Evolutionary conservation across 2,113 vertebrate species (phyloP).

Genomic region (Myrmecobius fasciatus): DNA sequence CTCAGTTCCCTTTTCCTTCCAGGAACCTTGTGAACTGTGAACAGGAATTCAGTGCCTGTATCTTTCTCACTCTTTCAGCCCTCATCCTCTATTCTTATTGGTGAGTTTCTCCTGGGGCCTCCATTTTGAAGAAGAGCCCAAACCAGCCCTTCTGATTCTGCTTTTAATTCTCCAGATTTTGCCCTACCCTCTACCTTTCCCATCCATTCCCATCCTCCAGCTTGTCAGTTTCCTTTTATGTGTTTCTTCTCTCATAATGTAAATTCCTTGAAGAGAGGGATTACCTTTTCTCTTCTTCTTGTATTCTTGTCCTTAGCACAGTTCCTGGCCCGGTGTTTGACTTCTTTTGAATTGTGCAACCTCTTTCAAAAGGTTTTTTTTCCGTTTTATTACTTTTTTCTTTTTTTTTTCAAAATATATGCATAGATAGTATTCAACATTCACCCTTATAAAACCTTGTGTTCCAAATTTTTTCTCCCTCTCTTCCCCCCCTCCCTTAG

Average conservation of each 20-base stretch:
- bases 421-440: too few species aligned
- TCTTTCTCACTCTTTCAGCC: neutral
- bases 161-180: neutral
- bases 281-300: neutral
- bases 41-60: too few species aligned
- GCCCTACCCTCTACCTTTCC: neutral
- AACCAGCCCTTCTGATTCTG: neutral
- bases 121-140: neutral
- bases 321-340: neutral
- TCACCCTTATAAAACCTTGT: too few species aligned
- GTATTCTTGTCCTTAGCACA: neutral
- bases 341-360: neutral
- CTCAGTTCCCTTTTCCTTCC: neutral
- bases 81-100: neutral
- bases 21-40: neutral
- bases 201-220: neutral
- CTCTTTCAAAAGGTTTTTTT: neutral
- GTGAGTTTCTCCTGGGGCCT: neutral
- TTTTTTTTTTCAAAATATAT: too few species aligned
- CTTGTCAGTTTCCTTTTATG: neutral
- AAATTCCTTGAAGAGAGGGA: neutral
- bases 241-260: neutral
- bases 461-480: too few species aligned
- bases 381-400: too few species aligned
- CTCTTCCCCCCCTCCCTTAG: too few species aligned